A percentile compares a stretch with the other conserved stretches of the same genome.
Conservation (phyloP, 2,797 vertebrate species). For the Hylomyscus alleni region DNA sequence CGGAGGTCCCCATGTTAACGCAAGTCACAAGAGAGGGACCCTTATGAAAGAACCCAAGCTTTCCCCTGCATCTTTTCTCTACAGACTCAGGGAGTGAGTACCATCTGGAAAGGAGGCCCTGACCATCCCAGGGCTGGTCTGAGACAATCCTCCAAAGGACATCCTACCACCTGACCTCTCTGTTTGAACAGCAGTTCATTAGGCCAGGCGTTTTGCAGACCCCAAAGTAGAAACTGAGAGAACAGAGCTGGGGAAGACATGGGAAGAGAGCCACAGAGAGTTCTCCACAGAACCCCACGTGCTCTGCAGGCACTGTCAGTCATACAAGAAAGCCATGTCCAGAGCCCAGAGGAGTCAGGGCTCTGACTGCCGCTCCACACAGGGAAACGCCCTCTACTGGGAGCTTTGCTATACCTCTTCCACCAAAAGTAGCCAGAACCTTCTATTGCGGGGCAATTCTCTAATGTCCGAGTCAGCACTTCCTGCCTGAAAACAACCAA, state of each 20-base stretch:
- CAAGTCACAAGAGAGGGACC: rapidly evolving
- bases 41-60: rapidly evolving
- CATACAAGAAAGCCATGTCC: background rate
- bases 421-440: background rate
- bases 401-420: rapidly evolving
- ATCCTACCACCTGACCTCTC: background rate
- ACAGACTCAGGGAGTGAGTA: rapidly evolving
- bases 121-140: rapidly evolving
- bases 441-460: background rate
- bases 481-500: background rate
- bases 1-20: background rate
- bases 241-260: rapidly evolving
- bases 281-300: rapidly evolving
- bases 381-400: background rate
- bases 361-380: background rate
- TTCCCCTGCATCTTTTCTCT: rapidly evolving
- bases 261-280: rapidly evolving
- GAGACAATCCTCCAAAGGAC: background rate
- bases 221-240: background rate
- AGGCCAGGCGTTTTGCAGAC: rapidly evolving
- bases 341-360: background rate
- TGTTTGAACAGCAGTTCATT: background rate
- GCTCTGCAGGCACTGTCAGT: background rate
- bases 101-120: rapidly evolving
- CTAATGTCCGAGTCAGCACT: background rate